These are phyloP conservation scores for Silurus aristotelis DNA, from an alignment of 2,797 vertebrate genomes.

Conservation along the genomic window DNA sequence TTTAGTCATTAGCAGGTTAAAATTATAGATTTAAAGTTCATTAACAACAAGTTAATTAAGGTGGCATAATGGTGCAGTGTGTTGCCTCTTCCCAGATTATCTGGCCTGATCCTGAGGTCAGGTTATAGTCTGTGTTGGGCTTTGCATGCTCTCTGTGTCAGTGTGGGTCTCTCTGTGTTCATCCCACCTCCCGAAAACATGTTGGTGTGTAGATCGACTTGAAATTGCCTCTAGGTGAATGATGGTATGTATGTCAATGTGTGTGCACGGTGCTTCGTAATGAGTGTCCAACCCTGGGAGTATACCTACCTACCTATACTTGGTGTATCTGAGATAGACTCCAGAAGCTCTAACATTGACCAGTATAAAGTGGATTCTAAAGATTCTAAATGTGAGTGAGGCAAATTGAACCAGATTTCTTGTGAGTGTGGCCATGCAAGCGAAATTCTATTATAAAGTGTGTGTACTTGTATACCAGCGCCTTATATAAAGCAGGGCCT, in stretches of 20 bases:
- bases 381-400: neutral
- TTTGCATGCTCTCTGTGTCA: neutral
- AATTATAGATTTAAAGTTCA: neutral
- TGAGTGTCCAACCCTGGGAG: neutral
- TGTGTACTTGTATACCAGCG: neutral
- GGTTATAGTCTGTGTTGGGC: neutral
- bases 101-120: neutral
- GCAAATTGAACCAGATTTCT: neutral
- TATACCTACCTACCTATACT: neutral
- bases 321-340: neutral
- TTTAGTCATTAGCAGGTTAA: neutral
- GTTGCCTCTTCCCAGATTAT: neutral
- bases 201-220: neutral
- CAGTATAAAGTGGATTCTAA: neutral
- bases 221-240: neutral
- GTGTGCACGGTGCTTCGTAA: neutral
- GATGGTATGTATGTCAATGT: neutral
- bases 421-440: neutral
- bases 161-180: neutral
- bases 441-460: neutral
- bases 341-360: neutral
- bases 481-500: neutral
- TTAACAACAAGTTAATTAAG: neutral
- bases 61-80: neutral
- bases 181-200: neutral